These are phyloP conservation scores for Chlorodrepanis virens DNA, from an alignment of 2,113 vertebrate genomes.

Conservation along the genomic window DNA sequence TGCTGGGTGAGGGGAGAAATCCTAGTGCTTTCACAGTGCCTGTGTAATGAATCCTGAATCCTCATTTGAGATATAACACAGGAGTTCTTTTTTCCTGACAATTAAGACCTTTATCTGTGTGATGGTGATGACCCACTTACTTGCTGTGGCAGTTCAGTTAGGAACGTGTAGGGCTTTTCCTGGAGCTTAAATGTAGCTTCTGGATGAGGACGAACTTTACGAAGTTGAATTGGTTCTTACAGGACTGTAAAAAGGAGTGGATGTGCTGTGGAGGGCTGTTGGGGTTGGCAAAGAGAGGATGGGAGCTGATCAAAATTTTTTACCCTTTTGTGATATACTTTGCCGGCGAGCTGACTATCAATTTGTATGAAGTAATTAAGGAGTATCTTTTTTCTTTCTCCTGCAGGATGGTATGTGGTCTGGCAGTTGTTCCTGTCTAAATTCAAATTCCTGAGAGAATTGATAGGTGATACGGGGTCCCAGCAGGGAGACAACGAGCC, in stretches of 20 bases:
- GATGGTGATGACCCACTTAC: background rate
- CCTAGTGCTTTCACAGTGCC: background rate
- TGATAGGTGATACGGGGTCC: slow-evolving; percentile 89
- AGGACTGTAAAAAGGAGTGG: background rate
- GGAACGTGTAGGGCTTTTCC: background rate
- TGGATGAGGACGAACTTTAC: background rate
- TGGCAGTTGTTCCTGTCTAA: slow-evolving; percentile 98
- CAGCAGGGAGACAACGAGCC: slow-evolving; percentile 85
- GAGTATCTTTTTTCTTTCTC: background rate
- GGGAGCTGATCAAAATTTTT: background rate
- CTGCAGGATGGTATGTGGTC: slow-evolving; percentile 95
- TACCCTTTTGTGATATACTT: background rate
- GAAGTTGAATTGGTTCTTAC: background rate
- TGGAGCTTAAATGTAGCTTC: background rate
- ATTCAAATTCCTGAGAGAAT: slow-evolving; percentile 96
- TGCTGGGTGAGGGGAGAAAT: background rate
- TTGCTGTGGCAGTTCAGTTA: background rate
- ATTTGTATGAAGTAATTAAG: background rate
- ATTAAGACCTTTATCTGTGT: background rate
- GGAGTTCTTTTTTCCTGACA: background rate
- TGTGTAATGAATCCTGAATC: background rate
- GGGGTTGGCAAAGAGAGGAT: background rate
- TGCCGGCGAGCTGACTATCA: background rate
- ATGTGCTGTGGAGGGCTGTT: background rate
- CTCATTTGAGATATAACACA: background rate